A percentile compares a stretch with the other conserved stretches of the same genome.
Evolutionary conservation across 2,888 invertebrate genomes (phyloP).

Genomic region (Yponomeuta cagnagella): DNA sequence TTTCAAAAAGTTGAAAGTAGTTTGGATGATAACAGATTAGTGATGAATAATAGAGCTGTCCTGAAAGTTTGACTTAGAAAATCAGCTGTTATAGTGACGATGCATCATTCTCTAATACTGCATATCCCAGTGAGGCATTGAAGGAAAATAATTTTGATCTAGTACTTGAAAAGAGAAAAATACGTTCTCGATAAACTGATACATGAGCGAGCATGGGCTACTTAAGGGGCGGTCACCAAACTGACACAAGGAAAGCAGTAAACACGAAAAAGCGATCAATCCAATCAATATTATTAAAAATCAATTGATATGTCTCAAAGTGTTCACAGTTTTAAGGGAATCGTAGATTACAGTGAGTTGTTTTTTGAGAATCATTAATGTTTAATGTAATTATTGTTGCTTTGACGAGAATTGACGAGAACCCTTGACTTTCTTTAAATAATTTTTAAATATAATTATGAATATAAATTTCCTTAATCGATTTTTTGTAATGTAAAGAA

Average conservation of each 20-base stretch:
- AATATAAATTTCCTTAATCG: slow-evolving; percentile 4
- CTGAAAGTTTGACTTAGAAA: slow-evolving; percentile 68
- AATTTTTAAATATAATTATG: background rate
- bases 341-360: slow-evolving; percentile 65
- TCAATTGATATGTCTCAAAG: slow-evolving; percentile 54
- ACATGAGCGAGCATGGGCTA: slow-evolving; percentile 75
- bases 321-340: slow-evolving; percentile 42
- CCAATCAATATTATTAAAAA: slow-evolving; percentile 70
- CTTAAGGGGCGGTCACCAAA: slow-evolving; percentile 73
- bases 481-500: slow-evolving; percentile 30
- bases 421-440: slow-evolving; percentile 19
- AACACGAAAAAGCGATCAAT: slow-evolving; percentile 78
- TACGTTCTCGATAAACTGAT: slow-evolving; percentile 45
- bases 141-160: slow-evolving; percentile 69
- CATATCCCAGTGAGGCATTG: slow-evolving; percentile 72
- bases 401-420: slow-evolving; percentile 26
- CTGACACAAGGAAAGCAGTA: slow-evolving; percentile 78
- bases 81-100: slow-evolving; percentile 75
- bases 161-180: slow-evolving; percentile 69
- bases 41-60: slow-evolving; percentile 76
- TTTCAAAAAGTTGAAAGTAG: slow-evolving; percentile 32
- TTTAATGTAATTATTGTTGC: slow-evolving; percentile 45
- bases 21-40: slow-evolving; percentile 66
- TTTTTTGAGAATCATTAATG: slow-evolving; percentile 68
- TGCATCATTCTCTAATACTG: slow-evolving; percentile 75